Conservation (phyloP, 2,888 invertebrate genomes). For the Meteorus colon region DNA sequence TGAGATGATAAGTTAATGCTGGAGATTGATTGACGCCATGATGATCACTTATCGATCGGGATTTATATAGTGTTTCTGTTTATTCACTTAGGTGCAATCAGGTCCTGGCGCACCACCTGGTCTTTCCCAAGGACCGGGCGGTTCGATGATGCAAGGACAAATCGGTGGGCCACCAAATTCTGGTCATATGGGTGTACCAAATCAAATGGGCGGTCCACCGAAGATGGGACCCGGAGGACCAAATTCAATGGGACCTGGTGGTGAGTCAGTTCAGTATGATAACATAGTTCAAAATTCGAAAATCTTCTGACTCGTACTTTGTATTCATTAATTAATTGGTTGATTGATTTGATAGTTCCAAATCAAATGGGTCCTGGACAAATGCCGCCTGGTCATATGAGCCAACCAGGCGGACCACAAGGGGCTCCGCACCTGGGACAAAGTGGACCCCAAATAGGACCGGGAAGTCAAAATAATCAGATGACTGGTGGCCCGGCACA, state of each 20-base stretch:
- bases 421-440: constrained; percentile 58
- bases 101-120: constrained; percentile 61
- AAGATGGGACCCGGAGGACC: constrained; percentile 57
- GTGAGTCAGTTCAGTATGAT: constrained; percentile 34
- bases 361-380: constrained; percentile 67
- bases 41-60: not conserved
- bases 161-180: constrained; percentile 63
- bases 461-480: constrained; percentile 56
- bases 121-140: constrained; percentile 63
- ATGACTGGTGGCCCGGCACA: constrained; percentile 66
- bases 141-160: constrained; percentile 60
- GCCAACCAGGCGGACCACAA: constrained; percentile 60
- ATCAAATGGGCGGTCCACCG: constrained; percentile 60
- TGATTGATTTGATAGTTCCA: constrained; percentile 61
- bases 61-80: constrained; percentile 19
- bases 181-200: constrained; percentile 59
- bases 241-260: constrained; percentile 48
- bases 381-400: constrained; percentile 62
- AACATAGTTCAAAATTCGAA: constrained; percentile 40
- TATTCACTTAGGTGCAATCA: constrained; percentile 60
- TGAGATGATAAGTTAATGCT: not conserved
- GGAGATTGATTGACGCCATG: not conserved
- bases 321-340: not conserved
- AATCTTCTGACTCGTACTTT: constrained; percentile 31
- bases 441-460: constrained; percentile 61